A percentile compares a stretch with the other conserved stretches of the same genome.
phyloP scores from a whole-genome alignment of 2,113 vertebrate genomes.

The Channa maculata region DNA sequence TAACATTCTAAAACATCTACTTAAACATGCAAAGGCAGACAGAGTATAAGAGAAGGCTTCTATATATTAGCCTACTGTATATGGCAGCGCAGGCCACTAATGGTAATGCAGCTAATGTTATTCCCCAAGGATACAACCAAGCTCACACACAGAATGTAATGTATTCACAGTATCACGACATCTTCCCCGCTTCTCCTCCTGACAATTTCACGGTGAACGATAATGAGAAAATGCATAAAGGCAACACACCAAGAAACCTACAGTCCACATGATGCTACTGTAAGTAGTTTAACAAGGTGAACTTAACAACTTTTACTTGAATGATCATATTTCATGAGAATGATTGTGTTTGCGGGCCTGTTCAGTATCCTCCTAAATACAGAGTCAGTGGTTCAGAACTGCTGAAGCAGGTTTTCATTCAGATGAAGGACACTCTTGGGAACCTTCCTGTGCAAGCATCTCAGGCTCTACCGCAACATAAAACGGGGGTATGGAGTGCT shows the following conservation, averaged over 20 bases:
- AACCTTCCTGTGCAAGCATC: conserved; percentile 57
- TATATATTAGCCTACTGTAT: background rate
- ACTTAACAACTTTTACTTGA: conserved; percentile 34
- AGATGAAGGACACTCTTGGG: conserved; percentile 68
- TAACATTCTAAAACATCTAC: background rate
- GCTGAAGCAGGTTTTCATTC: conserved; percentile 70
- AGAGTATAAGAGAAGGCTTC: background rate
- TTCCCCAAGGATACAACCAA: background rate
- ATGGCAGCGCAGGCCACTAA: background rate
- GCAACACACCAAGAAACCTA: background rate
- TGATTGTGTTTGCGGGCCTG: conserved; percentile 29
- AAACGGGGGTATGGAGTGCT: conserved; percentile 67
- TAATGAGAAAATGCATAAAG: background rate
- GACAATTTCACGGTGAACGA: background rate
- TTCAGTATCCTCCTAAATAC: conserved; percentile 57
- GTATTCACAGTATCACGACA: background rate
- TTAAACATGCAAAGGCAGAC: background rate
- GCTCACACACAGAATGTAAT: background rate
- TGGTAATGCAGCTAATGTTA: background rate
- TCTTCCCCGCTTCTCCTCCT: background rate
- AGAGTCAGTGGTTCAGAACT: conserved; percentile 70
- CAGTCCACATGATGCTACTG: background rate
- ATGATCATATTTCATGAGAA: conserved; percentile 46
- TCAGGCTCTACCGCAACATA: conserved; percentile 56
- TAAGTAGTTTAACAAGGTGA: conserved; percentile 1